These are phyloP conservation scores for Leucoma salicis DNA, from an alignment of 2,888 invertebrate species.

Conservation along the genomic window DNA sequence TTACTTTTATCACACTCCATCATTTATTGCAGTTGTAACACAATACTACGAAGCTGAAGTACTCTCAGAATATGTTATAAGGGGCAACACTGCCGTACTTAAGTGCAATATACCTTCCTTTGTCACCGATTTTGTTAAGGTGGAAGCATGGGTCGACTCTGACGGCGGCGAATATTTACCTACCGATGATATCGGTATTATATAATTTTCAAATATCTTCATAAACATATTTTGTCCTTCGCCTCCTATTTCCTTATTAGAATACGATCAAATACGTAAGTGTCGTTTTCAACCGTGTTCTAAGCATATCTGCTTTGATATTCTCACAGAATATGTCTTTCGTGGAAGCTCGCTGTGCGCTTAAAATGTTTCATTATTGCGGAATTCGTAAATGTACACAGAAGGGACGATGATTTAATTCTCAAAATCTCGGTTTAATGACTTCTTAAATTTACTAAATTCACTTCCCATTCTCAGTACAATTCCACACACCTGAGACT, in stretches of 20 bases:
- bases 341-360: conserved; percentile 92
- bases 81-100: conserved; percentile 92
- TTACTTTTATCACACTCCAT: conserved; percentile 7
- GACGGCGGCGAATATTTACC: conserved; percentile 87
- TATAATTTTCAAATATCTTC: conserved; percentile 21
- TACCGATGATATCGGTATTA: conserved; percentile 88
- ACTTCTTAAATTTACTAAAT: conserved; percentile 48
- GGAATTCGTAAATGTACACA: conserved; percentile 93
- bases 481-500: conserved; percentile 53
- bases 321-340: conserved; percentile 94
- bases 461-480: conserved; percentile 49
- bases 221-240: conserved; percentile 17
- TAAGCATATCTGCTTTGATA: conserved; percentile 95
- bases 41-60: conserved; percentile 95
- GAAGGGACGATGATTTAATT: conserved; percentile 86
- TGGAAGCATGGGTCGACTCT: conserved; percentile 90
- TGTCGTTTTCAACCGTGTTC: conserved; percentile 83
- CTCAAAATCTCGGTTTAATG: conserved; percentile 86
- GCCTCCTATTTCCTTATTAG: conserved; percentile 10
- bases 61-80: conserved; percentile 94
- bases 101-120: conserved; percentile 96
- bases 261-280: conserved; percentile 6
- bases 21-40: conserved; percentile 87
- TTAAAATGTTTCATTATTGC: conserved; percentile 95
- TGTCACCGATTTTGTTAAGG: conserved; percentile 94